Evolutionary conservation across 2,888 invertebrate species (phyloP), one percentile per base, ranked within the genome.

Genomic region (Ectobius pallidus): DNA sequence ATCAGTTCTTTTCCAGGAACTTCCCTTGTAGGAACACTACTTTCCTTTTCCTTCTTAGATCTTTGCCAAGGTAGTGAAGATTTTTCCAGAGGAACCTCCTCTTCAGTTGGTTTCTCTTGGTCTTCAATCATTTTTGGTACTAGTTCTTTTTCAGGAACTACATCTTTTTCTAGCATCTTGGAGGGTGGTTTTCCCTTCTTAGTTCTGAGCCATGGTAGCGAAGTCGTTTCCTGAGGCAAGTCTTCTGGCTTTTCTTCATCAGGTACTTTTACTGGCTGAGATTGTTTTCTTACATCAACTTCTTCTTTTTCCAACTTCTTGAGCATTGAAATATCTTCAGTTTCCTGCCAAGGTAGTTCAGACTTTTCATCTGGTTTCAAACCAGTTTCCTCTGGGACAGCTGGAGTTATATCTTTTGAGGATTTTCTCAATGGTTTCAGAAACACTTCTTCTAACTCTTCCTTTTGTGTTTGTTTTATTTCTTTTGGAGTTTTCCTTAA

Each of bases 381-480:
- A 27, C 74, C 69, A 34, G 73, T 70, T 46, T 75, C 70, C 74
- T 74, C 71, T n/a, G 25, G 65, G 42, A 76, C 75, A 30, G 70
- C 34, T 22, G 42, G 65, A 11, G 32, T 25, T 30, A 62, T 61
- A 3, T 72, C 58, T 30, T 72, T 75, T n/a, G 30, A 46, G 25
- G 34, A 44, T 32, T 62, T 70, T 65, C 74, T 73, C 1, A 71
- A 62, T 6, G 77, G 89, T 77, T 87, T 85, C 76, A 90, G 79
- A 78, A 86, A 85, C n/a, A 90, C 85, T 62, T 81, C 79, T 77
- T 85, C 84, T 6, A 84, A 52, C 7, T 78, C 80, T 77, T 85
- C 84, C 73, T 82, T 83, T 2, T 78, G 78, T 20, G 83, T 77
- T 75, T 83, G 81, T 78, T 84, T 85, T 68, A 77, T 81, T 68